Base-by-base conservation (phyloP, 2,888 invertebrate genomes). In the Apamea monoglypha region DNA sequence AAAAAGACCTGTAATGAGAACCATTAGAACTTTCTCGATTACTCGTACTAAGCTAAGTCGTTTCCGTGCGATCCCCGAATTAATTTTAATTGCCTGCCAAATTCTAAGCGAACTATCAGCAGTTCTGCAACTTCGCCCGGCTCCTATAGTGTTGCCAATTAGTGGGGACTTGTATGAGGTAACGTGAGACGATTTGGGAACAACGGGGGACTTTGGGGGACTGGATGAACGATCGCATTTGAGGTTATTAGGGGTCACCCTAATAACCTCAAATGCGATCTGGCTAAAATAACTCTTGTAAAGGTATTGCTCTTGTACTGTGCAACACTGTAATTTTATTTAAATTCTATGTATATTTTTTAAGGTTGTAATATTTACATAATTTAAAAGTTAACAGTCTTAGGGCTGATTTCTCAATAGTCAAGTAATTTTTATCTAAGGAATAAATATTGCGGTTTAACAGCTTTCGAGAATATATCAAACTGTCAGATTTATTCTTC, bases 1-100 rank as follows among this genome's bases (percentile, higher is more conserved):
- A 68, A n/a, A 68, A 44, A n/a, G n/a, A 12, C 29, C 10, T 50
- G 8, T 78, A 77, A 77, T 80, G 40, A 70, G 53, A 25, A 18
- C 14, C 12, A 67, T 83, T 77, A 16, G 61, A 68, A 68, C 83
- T 63, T 78, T 53, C 67, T 1, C 25, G 7, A 40, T 59, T 50
- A 73, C n/a, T n/a, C n/a, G n/a, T n/a, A n/a, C 12, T 47, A 16
- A 84, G 67, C 64, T 53, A 50, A 68, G 72, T 59, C 29, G 66
- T 36, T 50, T 56, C 32, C 53, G 32, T 18, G 12, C 50, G 21
- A 56, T 32, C 8, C 32, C 32, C 14, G 6, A 82, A 82, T 70
- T 70, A 66, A 77, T 82, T 86, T 82, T 76, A 83, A 83, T 86
- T 73, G 47, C 53, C 71, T 32, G 67, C 63, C 44, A 61, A 29